Percentiles rank a stretch among this genome's conserved stretches.
Evolutionary conservation across 2,888 invertebrate species (phyloP).

Genomic region (Clivina fossor): DNA sequence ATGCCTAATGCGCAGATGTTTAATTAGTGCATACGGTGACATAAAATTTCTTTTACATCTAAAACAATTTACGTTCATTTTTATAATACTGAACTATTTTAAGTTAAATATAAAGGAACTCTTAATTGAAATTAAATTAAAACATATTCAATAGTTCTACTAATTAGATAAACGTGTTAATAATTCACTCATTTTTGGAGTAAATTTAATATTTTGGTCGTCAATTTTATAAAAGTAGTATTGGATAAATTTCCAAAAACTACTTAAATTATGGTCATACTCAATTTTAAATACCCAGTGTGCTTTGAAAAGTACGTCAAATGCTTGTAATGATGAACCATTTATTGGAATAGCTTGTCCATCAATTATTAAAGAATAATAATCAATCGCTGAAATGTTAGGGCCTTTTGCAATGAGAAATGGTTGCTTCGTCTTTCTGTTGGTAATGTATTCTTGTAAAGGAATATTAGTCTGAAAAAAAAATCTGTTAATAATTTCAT

Average conservation of each 20-base stretch:
- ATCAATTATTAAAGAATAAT: too few relatives aligned
- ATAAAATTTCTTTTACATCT: background rate
- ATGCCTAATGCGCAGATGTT: background rate
- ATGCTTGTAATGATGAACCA: too few relatives aligned
- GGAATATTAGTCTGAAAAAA: too few relatives aligned
- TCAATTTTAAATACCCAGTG: conserved; percentile 1
- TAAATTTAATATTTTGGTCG: background rate
- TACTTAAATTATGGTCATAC: background rate
- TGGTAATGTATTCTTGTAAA: too few relatives aligned
- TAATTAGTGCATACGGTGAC: background rate
- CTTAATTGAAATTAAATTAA: background rate
- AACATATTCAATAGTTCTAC: background rate
- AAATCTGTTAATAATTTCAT: too few relatives aligned
- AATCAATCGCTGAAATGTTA: too few relatives aligned
- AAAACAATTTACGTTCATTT: background rate
- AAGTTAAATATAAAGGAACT: background rate
- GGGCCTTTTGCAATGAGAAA: too few relatives aligned
- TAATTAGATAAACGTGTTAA: background rate
- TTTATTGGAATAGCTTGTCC: too few relatives aligned
- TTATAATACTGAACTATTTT: background rate
- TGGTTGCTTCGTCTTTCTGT: too few relatives aligned
- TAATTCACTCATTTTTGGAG: conserved; percentile 4
- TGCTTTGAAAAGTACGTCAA: conserved; percentile 4
- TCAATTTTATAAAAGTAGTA: conserved; percentile 4
- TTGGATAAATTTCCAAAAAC: conserved; percentile 5